Base-by-base conservation (phyloP, 1,140 invertebrate genomes). In the Drosophila orosa region DNA sequence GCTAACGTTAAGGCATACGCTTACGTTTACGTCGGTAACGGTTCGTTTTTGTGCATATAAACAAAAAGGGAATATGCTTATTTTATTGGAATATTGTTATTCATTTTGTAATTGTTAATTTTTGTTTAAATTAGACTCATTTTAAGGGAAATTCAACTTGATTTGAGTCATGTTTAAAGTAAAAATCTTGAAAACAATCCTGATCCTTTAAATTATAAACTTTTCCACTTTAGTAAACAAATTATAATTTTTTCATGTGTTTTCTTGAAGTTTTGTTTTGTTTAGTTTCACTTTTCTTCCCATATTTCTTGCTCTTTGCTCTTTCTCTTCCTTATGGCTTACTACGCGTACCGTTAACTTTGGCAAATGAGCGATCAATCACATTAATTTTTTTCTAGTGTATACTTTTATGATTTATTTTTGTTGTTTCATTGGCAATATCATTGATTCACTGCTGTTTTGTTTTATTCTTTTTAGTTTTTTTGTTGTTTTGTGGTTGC, bases 331-430 rank as follows among this genome's bases (percentile, higher is more conserved):
- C 74, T 74, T 48, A 59, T 55, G 42, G 69, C 54, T 77, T 37
- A 66, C 74, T 76, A 17, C 81, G 62, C 74, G 63, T 80, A 85
- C 78, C 68, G 78, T 85, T 78, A 81, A 73, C 55, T 67, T 71
- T 68, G 75, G 80, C 68, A 73, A 73, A 75, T 61, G 72, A 67
- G 40, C 40, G 56, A 61, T 63, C 59, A 40, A 52, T 52, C 50
- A 52, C 50, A 52, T 27, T 35, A 22, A 27, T 57, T 69, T 31
- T 24, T 10, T 42, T 31, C 22, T 5, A 35, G 37, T 17, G 56
- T 63, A 31, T 63, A 19, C 22, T 65, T 40, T 40, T 65, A 48
- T 56, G 42, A 39, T 67, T 68, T 59, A 40, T 62, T 19, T 25
- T 40, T 69, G 52, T 67, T 74, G 4, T 52, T 69, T 74, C 58